Evolutionary conservation across 1,140 invertebrate species (phyloP), one percentile per base, ranked within the genome.

Genomic region (Monomorium pharaonis): DNA sequence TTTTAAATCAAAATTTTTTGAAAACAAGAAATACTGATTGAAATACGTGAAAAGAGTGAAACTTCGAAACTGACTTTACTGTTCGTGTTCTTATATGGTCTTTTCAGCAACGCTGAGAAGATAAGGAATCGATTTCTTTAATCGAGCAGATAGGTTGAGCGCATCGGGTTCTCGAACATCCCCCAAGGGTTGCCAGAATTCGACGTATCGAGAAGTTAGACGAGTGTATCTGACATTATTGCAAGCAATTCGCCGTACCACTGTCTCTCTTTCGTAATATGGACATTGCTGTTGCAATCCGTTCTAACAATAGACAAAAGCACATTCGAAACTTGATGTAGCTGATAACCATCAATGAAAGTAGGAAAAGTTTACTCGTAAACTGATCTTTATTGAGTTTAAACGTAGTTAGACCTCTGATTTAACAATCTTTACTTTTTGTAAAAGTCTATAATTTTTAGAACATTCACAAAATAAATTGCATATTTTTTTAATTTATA

Each of bases 171-270:
- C 58, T 84, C 56, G 76, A 88, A 88, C 70, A 86, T 83, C 65
- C 87, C 84, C 76, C 62, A 88, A 78, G 72, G 86, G 65, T 89
- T 84, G 72, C 85, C 65, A 69, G 60, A 49, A 77, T 77, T 86
- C 78, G 74, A 89, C 76, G 83, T 87, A 90, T 90, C 89, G 76
- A 51, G 85, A 86, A 90, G 89, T 90, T 90, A 86, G 89, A 74
- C 81, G 83, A 85, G 86, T 89, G 89, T 90, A 72, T 88, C 86
- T 89, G 89, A 90, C 88, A 89, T 89, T 90, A 90, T 90, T 90
- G 88, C 88, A 87, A 89, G 88, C 88, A 90, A 89, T 90, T 87
- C 74, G n/a, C 84, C 42, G 63, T 86, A 42, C 74, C 49, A 58
- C 65, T 85, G 58, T 58, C 54, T 78, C 74, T 27, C 74, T 69